These are phyloP conservation scores for Remorina albescens DNA, from an alignment of 2,797 vertebrate species.

Conservation along the genomic window DNA sequence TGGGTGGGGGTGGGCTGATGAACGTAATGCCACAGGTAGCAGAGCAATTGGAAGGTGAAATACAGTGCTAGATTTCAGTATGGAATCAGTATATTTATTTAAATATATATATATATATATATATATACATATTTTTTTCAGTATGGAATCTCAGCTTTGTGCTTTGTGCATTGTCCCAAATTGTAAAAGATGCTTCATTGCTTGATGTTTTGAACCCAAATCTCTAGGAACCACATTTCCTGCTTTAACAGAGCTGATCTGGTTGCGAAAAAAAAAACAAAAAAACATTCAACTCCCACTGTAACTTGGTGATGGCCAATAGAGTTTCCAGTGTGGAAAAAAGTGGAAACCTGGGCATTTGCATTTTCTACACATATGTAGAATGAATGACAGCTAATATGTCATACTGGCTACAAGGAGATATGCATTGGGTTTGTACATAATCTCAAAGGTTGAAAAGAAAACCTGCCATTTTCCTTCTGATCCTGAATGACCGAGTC, in stretches of 20 bases:
- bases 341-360: background rate
- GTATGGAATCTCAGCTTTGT: too few relatives aligned
- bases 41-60: conserved; percentile 42
- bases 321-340: too few relatives aligned
- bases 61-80: conserved; percentile 30
- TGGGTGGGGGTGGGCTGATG: conserved; percentile 53
- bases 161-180: conserved; percentile 26
- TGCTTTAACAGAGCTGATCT: background rate
- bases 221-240: background rate
- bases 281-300: background rate
- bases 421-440: background rate
- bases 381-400: background rate
- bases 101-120: too few relatives aligned
- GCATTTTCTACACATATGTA: conserved; percentile 4
- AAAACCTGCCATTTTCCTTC: conserved; percentile 22
- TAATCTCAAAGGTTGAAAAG: background rate
- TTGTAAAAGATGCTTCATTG: conserved; percentile 5
- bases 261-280: background rate
- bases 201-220: background rate
- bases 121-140: too few relatives aligned
- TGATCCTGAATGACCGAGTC: conserved; percentile 13
- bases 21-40: conserved; percentile 65
- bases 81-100: too few relatives aligned
- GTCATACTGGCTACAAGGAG: background rate
- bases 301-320: background rate